Conservation (phyloP, 2,888 invertebrate species). For the Blera fallax region DNA sequence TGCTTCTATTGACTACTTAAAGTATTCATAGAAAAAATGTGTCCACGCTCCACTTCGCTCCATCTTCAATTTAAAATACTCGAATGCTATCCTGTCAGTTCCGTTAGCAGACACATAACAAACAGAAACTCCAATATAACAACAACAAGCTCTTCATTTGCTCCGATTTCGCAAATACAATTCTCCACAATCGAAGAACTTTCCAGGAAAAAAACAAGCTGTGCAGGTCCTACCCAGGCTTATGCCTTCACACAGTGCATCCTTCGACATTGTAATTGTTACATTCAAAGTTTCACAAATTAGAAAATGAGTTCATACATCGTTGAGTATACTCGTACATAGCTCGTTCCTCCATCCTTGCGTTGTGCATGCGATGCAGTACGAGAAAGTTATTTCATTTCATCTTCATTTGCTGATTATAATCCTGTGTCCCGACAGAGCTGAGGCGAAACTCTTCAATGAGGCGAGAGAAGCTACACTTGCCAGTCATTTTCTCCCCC, state of each 20-base stretch:
- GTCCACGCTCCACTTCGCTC: background rate
- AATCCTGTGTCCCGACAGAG: slow-evolving; percentile 50
- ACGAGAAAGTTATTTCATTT: slow-evolving; percentile 68
- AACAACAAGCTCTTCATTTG: background rate
- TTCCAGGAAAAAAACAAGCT: background rate
- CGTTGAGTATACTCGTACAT: slow-evolving; percentile 28
- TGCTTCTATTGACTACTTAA: background rate
- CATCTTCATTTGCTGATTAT: slow-evolving; percentile 72
- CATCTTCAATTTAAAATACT: background rate
- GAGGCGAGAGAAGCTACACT: slow-evolving; percentile 32
- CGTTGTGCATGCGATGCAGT: slow-evolving; percentile 6
- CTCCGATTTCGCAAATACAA: slow-evolving; percentile 19
- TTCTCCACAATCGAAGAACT: slow-evolving; percentile 32
- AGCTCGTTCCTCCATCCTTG: background rate
- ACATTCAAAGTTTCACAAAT: slow-evolving; percentile 61
- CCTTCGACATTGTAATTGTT: slow-evolving; percentile 52
- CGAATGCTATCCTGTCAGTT: background rate
- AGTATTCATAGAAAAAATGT: background rate
- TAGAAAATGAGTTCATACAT: slow-evolving; percentile 56
- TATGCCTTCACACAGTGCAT: slow-evolving; percentile 28
- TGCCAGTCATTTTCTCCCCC: slow-evolving; percentile 2
- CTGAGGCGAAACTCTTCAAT: slow-evolving; percentile 10
- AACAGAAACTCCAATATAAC: background rate
- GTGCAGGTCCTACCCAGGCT: slow-evolving; percentile 2
- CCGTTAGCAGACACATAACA: background rate